Conservation (phyloP, 2,888 invertebrate species). For the Athetis lepigone region DNA sequence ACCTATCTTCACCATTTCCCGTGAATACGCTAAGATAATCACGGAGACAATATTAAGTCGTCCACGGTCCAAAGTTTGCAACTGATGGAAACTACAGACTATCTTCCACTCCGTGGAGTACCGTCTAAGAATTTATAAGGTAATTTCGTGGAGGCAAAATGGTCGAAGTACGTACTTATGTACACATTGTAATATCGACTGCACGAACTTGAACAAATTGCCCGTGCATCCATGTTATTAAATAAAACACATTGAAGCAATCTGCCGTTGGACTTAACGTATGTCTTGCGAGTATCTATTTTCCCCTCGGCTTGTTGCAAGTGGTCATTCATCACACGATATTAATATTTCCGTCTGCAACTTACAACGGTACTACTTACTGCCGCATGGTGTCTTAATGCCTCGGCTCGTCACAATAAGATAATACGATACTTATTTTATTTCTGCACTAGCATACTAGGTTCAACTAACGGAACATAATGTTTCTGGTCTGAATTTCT, state of each 20-base stretch:
- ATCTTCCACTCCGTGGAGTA: constrained; percentile 1
- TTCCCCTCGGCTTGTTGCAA: constrained; percentile 51
- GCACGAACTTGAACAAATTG: constrained; percentile 46
- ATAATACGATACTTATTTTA: constrained; percentile 47
- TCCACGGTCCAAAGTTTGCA: too few species aligned
- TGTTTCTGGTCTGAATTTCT: constrained; percentile 21
- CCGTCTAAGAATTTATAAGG: constrained; percentile 17
- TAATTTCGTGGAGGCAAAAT: constrained; percentile 21
- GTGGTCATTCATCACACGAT: constrained; percentile 55
- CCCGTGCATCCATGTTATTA: constrained; percentile 43
- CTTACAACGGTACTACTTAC: constrained; percentile 59
- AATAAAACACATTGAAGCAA: constrained; percentile 45
- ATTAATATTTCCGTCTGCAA: constrained; percentile 66
- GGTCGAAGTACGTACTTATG: constrained; percentile 6
- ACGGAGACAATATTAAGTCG: neutral
- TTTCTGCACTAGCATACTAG: constrained; percentile 27
- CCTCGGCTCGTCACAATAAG: constrained; percentile 37
- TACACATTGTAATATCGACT: constrained; percentile 44
- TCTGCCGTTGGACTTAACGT: constrained; percentile 23
- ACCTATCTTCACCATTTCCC: neutral
- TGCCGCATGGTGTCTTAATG: constrained; percentile 37
- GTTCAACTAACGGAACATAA: constrained; percentile 52
- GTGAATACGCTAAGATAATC: too few species aligned
- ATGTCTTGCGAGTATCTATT: constrained; percentile 49
- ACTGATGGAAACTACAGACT: neutral